These are phyloP conservation scores for Procapra przewalskii DNA, from an alignment of 2,113 vertebrate genomes.

Conservation along the genomic window DNA sequence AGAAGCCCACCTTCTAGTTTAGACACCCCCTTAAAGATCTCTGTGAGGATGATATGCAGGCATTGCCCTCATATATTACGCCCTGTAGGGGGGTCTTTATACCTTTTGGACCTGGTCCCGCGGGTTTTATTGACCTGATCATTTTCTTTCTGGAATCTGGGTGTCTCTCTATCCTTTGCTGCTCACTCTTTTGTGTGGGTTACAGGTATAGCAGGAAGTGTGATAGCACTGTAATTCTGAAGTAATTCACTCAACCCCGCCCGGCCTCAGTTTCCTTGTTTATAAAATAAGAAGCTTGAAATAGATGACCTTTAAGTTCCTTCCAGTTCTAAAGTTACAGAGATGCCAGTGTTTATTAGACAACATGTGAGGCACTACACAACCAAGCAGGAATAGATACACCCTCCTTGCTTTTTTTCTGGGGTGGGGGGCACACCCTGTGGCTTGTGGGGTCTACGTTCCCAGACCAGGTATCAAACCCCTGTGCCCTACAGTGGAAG, in stretches of 20 bases:
- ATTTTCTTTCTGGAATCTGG: not conserved
- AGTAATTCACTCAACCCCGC: not conserved
- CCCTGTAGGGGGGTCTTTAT: not conserved
- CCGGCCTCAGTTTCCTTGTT: not conserved
- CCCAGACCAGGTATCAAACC: not conserved
- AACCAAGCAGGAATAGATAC: not conserved
- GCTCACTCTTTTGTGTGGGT: not conserved
- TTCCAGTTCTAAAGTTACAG: slow-evolving; percentile 32
- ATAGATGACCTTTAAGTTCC: slow-evolving; percentile 15
- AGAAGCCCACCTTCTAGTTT: not conserved
- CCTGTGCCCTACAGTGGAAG: not conserved
- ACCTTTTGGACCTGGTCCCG: not conserved
- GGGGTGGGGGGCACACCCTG: not conserved
- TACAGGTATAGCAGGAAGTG: not conserved
- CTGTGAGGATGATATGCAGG: not conserved
- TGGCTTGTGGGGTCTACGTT: not conserved
- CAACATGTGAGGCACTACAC: not conserved
- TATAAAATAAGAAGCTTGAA: slow-evolving; percentile 15
- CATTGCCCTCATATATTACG: not conserved
- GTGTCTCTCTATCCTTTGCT: not conserved
- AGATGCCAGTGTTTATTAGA: not conserved
- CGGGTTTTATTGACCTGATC: not conserved
- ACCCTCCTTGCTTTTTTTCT: not conserved
- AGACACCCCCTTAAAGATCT: not conserved
- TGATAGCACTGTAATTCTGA: not conserved